Conservation (phyloP, 1,140 invertebrate species). For the Drosophila arawakana region DNA sequence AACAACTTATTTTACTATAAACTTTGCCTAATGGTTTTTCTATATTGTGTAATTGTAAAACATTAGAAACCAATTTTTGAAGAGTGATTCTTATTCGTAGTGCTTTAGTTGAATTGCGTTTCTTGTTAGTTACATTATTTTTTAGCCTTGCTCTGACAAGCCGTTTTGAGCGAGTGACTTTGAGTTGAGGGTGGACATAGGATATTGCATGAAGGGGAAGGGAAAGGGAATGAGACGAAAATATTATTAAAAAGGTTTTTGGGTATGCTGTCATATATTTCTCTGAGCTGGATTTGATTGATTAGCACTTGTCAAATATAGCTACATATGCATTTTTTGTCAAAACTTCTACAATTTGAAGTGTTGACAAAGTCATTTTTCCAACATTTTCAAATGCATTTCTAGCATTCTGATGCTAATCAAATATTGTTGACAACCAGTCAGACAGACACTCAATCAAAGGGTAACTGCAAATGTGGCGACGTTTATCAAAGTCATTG, state of each 20-base stretch:
- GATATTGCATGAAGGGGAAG: neutral
- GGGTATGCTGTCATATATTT: constrained; percentile 62
- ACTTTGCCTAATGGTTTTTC: too few relatives aligned
- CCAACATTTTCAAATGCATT: constrained; percentile 57
- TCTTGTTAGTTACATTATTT: constrained; percentile 38
- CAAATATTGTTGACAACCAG: constrained; percentile 65
- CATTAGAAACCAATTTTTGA: neutral
- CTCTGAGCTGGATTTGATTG: constrained; percentile 62
- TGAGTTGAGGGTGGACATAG: constrained; percentile 39
- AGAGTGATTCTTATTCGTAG: constrained; percentile 21
- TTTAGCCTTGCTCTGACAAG: constrained; percentile 57
- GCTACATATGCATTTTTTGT: constrained; percentile 50
- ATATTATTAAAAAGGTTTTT: constrained; percentile 80
- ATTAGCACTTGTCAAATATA: constrained; percentile 75
- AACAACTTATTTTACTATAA: too few relatives aligned
- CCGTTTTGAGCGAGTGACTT: constrained; percentile 47
- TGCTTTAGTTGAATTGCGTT: neutral
- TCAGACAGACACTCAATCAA: constrained; percentile 33
- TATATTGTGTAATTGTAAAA: too few relatives aligned
- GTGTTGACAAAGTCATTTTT: constrained; percentile 67
- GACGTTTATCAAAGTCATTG: constrained; percentile 61
- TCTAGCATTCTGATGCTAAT: constrained; percentile 54
- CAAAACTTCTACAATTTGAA: constrained; percentile 37
- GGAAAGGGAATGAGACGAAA: constrained; percentile 21
- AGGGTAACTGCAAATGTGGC: constrained; percentile 48